Base-by-base conservation (phyloP, 2,888 invertebrate genomes). In the Eurois occulta region DNA sequence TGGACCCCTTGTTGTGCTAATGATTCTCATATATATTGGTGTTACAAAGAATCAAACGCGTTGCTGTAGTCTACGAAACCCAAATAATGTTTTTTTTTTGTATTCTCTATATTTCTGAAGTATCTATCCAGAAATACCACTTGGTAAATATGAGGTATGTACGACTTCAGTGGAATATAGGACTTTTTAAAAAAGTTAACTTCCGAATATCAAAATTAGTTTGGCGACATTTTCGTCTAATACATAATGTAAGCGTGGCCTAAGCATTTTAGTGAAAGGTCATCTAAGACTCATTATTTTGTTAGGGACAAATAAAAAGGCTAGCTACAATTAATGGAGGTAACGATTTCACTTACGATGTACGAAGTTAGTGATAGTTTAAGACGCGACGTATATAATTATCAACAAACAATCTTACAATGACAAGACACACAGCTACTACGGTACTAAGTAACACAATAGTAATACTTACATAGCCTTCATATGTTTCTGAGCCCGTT, bases 391-490 rank as follows among this genome's bases (percentile, higher is more conserved):
- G 24, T 21, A 38, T 38, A 38, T 38, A 38, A 18, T 41, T 28
- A 55, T 52, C 28, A 69, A 28, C 41, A 55, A 52, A 55, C 18
- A 38, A 38, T 64, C 64, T 38, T 24, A 65, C 64, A n/a, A 60
- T 21, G 32, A 32, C 32, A 41, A 7, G 7, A 72, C 13, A 21
- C 21, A 72, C n/a, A 16, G 35, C 7, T 11, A 46, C 8, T 52
- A 72, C 0, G 2, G 0, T 52, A 41, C 32, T 43, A 74, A 72
- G 18, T 55, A 55, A 74, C n/a, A 35, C 3, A 67, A 67, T 46
- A 1, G 41, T 18, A 55, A 24, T 62, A 83, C 82, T 83, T 48
- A 83, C 82, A 41, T 78, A 83, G 28, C 82, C 84, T 1, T 72
- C n/a, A 58, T 69, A 83, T 6, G 72, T 69, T 35, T 38, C 41